phyloP scores from a whole-genome alignment of 2,797 vertebrate genomes.

The Lutjanus argentimaculatus region DNA sequence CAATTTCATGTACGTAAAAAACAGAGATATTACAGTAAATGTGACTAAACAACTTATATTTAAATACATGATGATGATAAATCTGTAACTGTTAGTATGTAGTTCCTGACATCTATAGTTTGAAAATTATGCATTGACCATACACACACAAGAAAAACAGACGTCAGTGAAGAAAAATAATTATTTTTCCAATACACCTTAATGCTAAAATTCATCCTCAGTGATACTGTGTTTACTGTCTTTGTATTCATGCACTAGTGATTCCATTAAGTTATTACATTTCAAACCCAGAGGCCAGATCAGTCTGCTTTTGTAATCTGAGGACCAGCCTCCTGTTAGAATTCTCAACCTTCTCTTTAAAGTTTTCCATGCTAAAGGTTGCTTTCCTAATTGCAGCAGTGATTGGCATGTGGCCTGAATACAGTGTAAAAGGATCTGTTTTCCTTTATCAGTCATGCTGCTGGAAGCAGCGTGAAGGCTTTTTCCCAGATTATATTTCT shows the following conservation, averaged over 20 bases:
- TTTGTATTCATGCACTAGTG: conserved; percentile 11
- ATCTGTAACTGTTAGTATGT: neutral
- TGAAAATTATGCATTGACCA: neutral
- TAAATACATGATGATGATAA: neutral
- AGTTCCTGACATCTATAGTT: neutral
- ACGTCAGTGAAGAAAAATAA: neutral
- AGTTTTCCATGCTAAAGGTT: conserved; percentile 23
- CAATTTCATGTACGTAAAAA: too few species aligned
- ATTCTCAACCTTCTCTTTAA: conserved; percentile 27
- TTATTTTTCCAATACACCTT: conserved; percentile 5
- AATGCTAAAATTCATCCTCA: neutral
- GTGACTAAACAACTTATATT: too few species aligned
- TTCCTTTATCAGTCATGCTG: conserved; percentile 38
- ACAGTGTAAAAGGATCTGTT: conserved; percentile 51
- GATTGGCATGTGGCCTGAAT: conserved; percentile 57
- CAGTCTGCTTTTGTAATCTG: conserved; percentile 49
- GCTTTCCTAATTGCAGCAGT: conserved; percentile 37
- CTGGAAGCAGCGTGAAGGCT: conserved; percentile 14
- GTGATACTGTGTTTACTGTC: neutral
- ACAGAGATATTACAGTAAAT: too few species aligned
- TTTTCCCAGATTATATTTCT: conserved; percentile 47
- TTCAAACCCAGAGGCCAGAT: conserved; percentile 36
- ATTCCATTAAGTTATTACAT: conserved; percentile 45
- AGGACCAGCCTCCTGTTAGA: conserved; percentile 21
- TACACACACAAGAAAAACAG: neutral